Evolutionary conservation across 30 jellyfish, hydroid and myxozoan species (phyloP).

Genomic region (Phacellophora camtschatica): DNA sequence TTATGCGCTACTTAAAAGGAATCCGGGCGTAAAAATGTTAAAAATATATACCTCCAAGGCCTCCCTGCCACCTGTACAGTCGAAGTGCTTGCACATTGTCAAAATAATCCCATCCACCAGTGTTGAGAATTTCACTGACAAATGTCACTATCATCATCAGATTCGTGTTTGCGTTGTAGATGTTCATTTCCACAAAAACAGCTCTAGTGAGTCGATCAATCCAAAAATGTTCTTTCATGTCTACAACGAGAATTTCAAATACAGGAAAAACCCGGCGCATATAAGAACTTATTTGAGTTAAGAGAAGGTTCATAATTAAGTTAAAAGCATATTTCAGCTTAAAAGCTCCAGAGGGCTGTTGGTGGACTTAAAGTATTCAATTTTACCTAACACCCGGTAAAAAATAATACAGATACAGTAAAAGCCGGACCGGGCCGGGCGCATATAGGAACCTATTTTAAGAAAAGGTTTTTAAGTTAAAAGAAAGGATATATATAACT

Average conservation of each 20-base stretch:
- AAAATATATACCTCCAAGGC: constrained; percentile 60
- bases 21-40: neutral
- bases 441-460: no score
- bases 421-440: no score
- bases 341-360: no score
- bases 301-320: no score
- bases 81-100: constrained; percentile 86
- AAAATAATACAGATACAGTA: no score
- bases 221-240: constrained; percentile 86
- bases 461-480: no score
- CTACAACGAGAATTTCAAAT: neutral
- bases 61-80: constrained; percentile 84
- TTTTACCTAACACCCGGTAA: no score
- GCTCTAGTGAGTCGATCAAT: constrained; percentile 95
- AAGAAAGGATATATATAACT: no score
- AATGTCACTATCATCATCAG: constrained; percentile 81
- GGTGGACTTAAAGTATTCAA: no score
- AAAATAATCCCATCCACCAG: constrained; percentile 89
- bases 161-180: constrained; percentile 92
- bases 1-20: no score
- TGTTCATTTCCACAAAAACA: constrained; percentile 68
- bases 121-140: constrained; percentile 82
- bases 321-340: no score
- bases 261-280: neutral
- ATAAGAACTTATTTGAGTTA: neutral